These are phyloP conservation scores for Ylistrum balloti DNA, from an alignment of 1,140 invertebrate species.

Conservation along the genomic window DNA sequence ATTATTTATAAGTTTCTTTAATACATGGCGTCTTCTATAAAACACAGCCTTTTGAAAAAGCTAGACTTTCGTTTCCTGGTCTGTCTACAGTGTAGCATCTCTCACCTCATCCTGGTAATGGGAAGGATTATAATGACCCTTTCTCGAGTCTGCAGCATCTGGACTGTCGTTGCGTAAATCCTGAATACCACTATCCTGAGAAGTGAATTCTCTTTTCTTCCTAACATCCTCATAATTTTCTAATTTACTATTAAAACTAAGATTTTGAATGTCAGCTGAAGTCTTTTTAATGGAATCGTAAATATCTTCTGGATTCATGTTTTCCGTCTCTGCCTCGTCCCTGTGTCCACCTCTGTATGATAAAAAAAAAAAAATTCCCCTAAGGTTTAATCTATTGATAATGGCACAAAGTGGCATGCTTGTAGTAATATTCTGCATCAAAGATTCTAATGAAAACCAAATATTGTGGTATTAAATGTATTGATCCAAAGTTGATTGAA, in stretches of 20 bases:
- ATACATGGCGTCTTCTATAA: too few relatives aligned
- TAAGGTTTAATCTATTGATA: too few relatives aligned
- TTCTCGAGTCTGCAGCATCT: conserved; percentile 71
- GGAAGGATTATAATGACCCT: conserved; percentile 75
- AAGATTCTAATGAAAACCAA: too few relatives aligned
- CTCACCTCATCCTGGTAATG: conserved; percentile 78
- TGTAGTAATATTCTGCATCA: too few relatives aligned
- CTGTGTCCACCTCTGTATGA: conserved; percentile 66
- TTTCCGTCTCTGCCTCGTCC: conserved; percentile 86
- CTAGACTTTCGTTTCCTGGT: too few relatives aligned
- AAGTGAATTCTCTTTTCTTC: conserved; percentile 89
- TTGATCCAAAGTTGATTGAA: not conserved
- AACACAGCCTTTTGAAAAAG: too few relatives aligned
- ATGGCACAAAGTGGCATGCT: too few relatives aligned
- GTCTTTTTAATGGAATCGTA: conserved; percentile 92
- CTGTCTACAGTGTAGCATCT: not conserved
- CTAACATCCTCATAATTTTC: conserved; percentile 79
- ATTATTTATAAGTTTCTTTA: too few relatives aligned
- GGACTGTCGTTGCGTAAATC: conserved; percentile 84
- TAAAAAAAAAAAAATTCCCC: not conserved
- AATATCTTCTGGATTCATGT: conserved; percentile 92
- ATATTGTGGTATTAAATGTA: too few relatives aligned
- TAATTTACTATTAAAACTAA: conserved; percentile 87
- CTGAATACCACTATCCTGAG: conserved; percentile 94
- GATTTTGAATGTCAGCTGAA: conserved; percentile 96